Conservation (phyloP, 1,140 invertebrate genomes). For the Cyclargus thomasi region DNA sequence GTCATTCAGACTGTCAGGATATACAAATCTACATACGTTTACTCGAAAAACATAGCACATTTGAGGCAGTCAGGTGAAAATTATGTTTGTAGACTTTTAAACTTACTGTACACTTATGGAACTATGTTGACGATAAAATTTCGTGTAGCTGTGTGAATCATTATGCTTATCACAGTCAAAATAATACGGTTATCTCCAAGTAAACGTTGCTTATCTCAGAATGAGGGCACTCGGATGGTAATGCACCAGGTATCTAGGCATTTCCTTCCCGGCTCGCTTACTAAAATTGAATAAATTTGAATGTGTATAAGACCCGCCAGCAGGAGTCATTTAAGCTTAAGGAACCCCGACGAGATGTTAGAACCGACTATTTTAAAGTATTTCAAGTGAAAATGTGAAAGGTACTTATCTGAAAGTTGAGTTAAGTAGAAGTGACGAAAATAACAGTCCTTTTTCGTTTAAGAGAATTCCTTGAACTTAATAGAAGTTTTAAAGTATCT, state of each 20-base stretch:
- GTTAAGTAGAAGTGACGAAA: background rate
- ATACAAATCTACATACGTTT: too few species aligned
- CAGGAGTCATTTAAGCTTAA: slow-evolving; percentile 16
- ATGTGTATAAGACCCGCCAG: slow-evolving; percentile 29
- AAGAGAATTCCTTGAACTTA: too few species aligned
- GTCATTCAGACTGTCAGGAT: too few species aligned
- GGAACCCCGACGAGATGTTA: background rate
- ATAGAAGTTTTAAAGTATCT: too few species aligned
- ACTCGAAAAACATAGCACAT: too few species aligned
- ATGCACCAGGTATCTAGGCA: slow-evolving; percentile 47
- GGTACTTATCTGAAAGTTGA: background rate
- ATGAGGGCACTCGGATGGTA: slow-evolving; percentile 26
- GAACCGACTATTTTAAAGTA: background rate
- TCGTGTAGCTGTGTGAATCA: background rate
- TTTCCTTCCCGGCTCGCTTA: slow-evolving; percentile 45
- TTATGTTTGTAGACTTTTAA: too few species aligned
- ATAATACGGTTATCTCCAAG: background rate
- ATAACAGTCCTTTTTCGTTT: background rate
- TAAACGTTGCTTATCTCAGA: slow-evolving; percentile 10
- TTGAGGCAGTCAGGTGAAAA: too few species aligned
- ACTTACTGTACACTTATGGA: background rate
- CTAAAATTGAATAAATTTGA: slow-evolving; percentile 67
- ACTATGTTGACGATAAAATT: background rate
- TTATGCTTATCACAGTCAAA: background rate
- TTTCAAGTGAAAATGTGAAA: slow-evolving; percentile 1